Evolutionary conservation across 2,888 invertebrate genomes (phyloP).

Genomic region (Eilema griseolum): DNA sequence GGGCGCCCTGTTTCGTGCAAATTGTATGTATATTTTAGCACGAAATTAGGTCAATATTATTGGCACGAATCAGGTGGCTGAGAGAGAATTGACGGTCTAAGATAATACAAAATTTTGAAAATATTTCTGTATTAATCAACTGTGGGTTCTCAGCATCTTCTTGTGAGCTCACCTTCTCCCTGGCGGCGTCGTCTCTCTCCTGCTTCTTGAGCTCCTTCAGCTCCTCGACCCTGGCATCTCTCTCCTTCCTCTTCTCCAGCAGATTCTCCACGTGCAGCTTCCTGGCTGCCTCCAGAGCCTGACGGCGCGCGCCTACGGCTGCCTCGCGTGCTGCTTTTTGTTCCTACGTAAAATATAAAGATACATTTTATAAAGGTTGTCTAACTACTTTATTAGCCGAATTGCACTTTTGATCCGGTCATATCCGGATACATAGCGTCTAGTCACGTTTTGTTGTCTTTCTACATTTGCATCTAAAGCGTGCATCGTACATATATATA

Average conservation of each 20-base stretch:
- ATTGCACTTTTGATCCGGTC: too few species aligned
- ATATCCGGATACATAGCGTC: too few species aligned
- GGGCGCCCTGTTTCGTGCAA: too few species aligned
- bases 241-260: constrained; percentile 92
- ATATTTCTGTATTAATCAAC: neutral
- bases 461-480: too few species aligned
- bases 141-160: neutral
- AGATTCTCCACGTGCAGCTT: constrained; percentile 91
- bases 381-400: too few species aligned
- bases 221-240: constrained; percentile 92
- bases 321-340: constrained; percentile 98
- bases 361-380: neutral
- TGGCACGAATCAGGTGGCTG: too few species aligned
- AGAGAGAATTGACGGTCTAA: too few species aligned
- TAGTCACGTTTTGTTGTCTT: too few species aligned
- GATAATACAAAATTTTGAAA: too few species aligned
- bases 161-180: constrained; percentile 58
- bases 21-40: too few species aligned
- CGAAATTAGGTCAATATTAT: too few species aligned
- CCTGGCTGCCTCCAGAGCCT: constrained; percentile 94
- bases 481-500: too few species aligned
- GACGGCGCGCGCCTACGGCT: constrained; percentile 96
- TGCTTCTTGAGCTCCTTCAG: constrained; percentile 85
- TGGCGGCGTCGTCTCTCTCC: constrained; percentile 63
- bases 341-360: constrained; percentile 80